Percentiles rank a stretch among this genome's conserved stretches.
Evolutionary conservation across 2,888 invertebrate species (phyloP).

Genomic region (Fissipunctia ypsillon): DNA sequence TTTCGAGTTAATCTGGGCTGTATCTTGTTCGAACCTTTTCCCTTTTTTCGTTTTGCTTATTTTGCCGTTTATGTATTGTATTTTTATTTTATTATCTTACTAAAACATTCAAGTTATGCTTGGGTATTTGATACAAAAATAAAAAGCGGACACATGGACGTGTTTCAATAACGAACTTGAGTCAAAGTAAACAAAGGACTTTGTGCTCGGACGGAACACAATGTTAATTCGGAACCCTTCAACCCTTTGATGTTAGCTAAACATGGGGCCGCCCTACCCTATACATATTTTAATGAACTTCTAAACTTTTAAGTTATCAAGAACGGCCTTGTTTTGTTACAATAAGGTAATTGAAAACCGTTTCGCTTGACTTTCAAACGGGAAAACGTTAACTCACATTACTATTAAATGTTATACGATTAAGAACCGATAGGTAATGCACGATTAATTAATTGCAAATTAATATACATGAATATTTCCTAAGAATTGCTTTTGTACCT

Average conservation of each 20-base stretch:
- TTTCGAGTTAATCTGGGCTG: constrained; percentile 28
- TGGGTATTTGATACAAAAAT: constrained; percentile 35
- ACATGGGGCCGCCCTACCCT: constrained; percentile 29
- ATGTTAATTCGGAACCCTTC: constrained; percentile 50
- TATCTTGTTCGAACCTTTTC: constrained; percentile 27
- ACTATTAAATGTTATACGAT: constrained; percentile 50
- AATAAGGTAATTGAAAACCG: constrained; percentile 52
- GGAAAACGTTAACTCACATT: constrained; percentile 28
- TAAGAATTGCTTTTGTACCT: constrained; percentile 26
- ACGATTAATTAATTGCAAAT: constrained; percentile 42
- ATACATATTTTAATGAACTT: constrained; percentile 59
- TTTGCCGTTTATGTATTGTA: constrained; percentile 9
- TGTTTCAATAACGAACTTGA: constrained; percentile 48
- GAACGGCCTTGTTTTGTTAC: constrained; percentile 42
- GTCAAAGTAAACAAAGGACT: constrained; percentile 54
- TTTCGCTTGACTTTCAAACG: constrained; percentile 49
- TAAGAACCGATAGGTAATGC: constrained; percentile 36
- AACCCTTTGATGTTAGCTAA: constrained; percentile 52
- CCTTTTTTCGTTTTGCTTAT: constrained; percentile 27
- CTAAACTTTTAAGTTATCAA: constrained; percentile 51
- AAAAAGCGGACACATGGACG: constrained; percentile 41
- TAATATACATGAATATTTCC: constrained; percentile 29
- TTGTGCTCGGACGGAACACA: constrained; percentile 45
- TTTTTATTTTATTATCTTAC: constrained; percentile 21
- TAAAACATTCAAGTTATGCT: constrained; percentile 19